Evolutionary conservation across 1,140 invertebrate species (phyloP), one percentile per base, ranked within the genome.

Genomic region (Diploscapter pachys): DNA sequence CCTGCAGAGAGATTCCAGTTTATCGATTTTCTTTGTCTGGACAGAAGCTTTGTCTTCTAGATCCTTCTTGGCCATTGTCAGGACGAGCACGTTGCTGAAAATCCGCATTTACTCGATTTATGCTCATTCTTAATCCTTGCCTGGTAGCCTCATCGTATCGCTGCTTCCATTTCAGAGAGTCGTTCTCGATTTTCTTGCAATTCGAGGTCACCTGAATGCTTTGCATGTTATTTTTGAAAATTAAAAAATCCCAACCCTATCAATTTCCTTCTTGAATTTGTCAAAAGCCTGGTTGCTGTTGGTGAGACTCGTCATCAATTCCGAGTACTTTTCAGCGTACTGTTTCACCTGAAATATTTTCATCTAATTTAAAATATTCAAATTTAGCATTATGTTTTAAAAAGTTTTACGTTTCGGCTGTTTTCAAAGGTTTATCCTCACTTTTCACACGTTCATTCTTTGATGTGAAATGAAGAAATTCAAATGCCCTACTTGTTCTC

Each of bases 1-100:
- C 9, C 78, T 86, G 49, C 73, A 74, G 9, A 74, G 65, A n/a
- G 62, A 59, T 49, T 74, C 73, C 6, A 74, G 73, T 61, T 11
- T 63, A n/a, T 64, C 63, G 52, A 74, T 65, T n/a, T 69, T 68
- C 56, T 74, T 74, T 1, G 59, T 50, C 52, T 57, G 62, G n/a
- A 11, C 9, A 5, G 56, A 55, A 13, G 55, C 13, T 31, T 63
- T 59, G 3, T 76, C 75, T 3, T 52, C 31, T 8, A 64, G 48
- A 5, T 76, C 75, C 70, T 76, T 48, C 8, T 76, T 76, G n/a
- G 50, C 31, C 69, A 76, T 71, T 3, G 75, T 76, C 54, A 76
- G 50, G 2, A 76, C 70, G 2, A 76, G 70, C 55, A 76, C 75
- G 48, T 76, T 76, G 31, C 75, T 76, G 75, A 53, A 74, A 74